phyloP scores from a whole-genome alignment of 1,140 invertebrate genomes.

The Formica selysi region DNA sequence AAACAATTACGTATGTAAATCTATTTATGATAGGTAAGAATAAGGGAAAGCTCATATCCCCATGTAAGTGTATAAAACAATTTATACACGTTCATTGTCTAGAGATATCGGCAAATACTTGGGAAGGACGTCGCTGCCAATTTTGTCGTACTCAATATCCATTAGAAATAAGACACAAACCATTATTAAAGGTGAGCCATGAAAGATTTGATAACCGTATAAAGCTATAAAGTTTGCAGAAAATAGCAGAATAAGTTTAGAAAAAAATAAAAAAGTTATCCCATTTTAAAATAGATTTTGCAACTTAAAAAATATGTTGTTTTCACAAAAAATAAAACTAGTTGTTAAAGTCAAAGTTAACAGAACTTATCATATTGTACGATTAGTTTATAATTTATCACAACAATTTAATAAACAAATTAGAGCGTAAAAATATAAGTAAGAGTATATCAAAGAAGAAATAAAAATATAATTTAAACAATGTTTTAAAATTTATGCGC shows the following conservation, averaged over 20 bases:
- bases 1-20: not conserved
- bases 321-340: not conserved
- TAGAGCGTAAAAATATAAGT: not conserved
- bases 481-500: not conserved
- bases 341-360: not conserved
- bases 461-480: not conserved
- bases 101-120: not conserved
- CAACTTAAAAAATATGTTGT: not conserved
- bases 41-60: not conserved
- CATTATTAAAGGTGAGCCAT: not conserved
- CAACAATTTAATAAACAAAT: not conserved
- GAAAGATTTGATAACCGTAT: not conserved
- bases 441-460: not conserved
- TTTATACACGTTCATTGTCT: constrained; percentile 3
- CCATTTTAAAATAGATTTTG: not conserved
- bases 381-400: not conserved
- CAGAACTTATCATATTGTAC: not conserved
- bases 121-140: not conserved
- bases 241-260: not conserved
- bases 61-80: not conserved
- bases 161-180: not conserved
- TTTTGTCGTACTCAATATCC: not conserved
- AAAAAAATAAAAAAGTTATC: not conserved
- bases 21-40: not conserved
- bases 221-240: too few relatives aligned